phyloP scores from a whole-genome alignment of 2,888 invertebrate species.

The Gymnoscelis rufifasciata region DNA sequence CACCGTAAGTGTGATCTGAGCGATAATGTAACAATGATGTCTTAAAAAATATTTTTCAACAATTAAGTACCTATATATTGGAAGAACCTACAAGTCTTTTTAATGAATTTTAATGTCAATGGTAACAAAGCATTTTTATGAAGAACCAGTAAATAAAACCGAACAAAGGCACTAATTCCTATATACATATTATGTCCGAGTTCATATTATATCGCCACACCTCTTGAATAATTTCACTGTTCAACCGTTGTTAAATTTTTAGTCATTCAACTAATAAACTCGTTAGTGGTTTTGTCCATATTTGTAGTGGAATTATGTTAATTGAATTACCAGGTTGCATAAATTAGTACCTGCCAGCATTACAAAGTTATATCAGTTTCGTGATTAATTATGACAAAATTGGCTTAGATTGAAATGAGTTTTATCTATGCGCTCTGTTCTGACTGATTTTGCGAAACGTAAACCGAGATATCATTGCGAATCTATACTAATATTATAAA shows the following conservation, averaged over 20 bases:
- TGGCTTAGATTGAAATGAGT: not conserved
- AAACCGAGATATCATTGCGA: too few species aligned
- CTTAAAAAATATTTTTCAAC: too few species aligned
- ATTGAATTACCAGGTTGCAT: slow-evolving; percentile 1
- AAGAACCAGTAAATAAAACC: too few species aligned
- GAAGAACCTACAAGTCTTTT: too few species aligned
- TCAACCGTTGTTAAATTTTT: slow-evolving; percentile 2
- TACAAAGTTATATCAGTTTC: slow-evolving; percentile 13
- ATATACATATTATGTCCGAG: slow-evolving; percentile 7
- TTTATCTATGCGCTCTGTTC: not conserved
- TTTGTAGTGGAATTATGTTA: slow-evolving; percentile 6
- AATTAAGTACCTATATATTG: too few species aligned
- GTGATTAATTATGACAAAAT: slow-evolving; percentile 14
- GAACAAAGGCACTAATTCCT: too few species aligned
- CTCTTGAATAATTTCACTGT: slow-evolving; percentile 6
- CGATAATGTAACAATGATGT: too few species aligned
- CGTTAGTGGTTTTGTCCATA: slow-evolving; percentile 9
- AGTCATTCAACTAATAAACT: slow-evolving; percentile 5
- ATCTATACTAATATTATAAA: too few species aligned
- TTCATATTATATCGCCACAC: slow-evolving; percentile 11
- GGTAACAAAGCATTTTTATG: too few species aligned
- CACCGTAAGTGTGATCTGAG: too few species aligned
- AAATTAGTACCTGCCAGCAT: slow-evolving; percentile 12
- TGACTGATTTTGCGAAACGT: slow-evolving; percentile 4
- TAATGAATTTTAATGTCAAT: too few species aligned